These are phyloP conservation scores for Diadegma fenestrale DNA, from an alignment of 2,888 invertebrate genomes.

Conservation along the genomic window DNA sequence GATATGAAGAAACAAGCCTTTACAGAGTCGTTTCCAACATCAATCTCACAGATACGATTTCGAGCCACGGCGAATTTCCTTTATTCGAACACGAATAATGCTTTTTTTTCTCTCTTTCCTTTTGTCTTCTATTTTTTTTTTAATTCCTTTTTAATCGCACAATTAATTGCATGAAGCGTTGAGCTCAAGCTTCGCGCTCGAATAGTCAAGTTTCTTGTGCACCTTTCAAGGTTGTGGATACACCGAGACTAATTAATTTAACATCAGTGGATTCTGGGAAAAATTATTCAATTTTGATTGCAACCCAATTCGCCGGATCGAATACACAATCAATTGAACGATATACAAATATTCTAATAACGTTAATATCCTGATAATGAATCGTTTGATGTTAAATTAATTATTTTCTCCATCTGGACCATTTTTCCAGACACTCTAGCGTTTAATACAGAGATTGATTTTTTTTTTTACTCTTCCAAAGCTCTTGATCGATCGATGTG, in stretches of 20 bases:
- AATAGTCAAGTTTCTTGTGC: not conserved
- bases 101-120: not conserved
- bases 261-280: not conserved
- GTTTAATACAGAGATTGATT: not conserved
- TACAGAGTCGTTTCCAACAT: conserved; percentile 73
- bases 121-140: conserved; percentile 10
- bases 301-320: not conserved
- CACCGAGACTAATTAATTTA: not conserved
- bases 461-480: not conserved
- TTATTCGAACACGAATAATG: conserved; percentile 42
- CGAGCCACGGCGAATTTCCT: conserved; percentile 42
- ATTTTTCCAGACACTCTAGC: not conserved
- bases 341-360: not conserved
- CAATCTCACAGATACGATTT: conserved; percentile 69
- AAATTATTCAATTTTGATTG: not conserved
- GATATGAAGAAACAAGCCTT: conserved; percentile 76
- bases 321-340: not conserved
- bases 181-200: conserved; percentile 1
- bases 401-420: not conserved
- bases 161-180: not conserved
- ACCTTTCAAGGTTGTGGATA: not conserved
- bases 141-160: not conserved
- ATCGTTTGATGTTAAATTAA: not conserved
- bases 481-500: not conserved
- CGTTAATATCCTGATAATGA: not conserved